phyloP scores from a whole-genome alignment of 2,888 invertebrate species.

The Coelinius sp. region DNA sequence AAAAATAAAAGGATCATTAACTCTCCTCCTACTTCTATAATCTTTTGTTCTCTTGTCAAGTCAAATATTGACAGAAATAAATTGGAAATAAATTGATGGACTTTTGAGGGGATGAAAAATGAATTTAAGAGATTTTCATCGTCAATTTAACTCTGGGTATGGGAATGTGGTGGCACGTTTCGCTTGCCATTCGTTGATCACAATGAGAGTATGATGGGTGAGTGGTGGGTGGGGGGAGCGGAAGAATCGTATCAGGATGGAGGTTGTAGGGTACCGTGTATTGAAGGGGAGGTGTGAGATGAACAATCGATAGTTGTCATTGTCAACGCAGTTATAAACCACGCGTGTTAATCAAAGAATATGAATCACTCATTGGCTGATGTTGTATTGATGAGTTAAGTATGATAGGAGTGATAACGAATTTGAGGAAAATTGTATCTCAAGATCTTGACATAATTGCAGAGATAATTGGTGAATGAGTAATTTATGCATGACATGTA shows the following conservation, averaged over 20 bases:
- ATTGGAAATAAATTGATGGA: neutral
- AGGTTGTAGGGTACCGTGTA: neutral
- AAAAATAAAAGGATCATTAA: too few relatives aligned
- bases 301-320: conserved; percentile 23
- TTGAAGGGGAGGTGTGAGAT: neutral
- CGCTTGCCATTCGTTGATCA: conserved; percentile 1
- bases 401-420: neutral
- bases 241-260: neutral
- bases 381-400: neutral
- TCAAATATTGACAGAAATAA: neutral
- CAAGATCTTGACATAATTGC: neutral
- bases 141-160: conserved; percentile 12
- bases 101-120: neutral
- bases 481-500: neutral
- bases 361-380: conserved; percentile 1
- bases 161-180: neutral
- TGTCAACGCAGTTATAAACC: conserved; percentile 8
- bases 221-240: neutral
- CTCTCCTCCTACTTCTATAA: too few relatives aligned
- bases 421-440: neutral
- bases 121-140: conserved; percentile 10
- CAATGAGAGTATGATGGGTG: neutral
- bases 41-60: too few relatives aligned
- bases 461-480: conserved; percentile 2
- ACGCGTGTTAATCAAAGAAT: neutral